Conservation (phyloP, 2,113 vertebrate species). For the Amphilophus citrinellus region DNA sequence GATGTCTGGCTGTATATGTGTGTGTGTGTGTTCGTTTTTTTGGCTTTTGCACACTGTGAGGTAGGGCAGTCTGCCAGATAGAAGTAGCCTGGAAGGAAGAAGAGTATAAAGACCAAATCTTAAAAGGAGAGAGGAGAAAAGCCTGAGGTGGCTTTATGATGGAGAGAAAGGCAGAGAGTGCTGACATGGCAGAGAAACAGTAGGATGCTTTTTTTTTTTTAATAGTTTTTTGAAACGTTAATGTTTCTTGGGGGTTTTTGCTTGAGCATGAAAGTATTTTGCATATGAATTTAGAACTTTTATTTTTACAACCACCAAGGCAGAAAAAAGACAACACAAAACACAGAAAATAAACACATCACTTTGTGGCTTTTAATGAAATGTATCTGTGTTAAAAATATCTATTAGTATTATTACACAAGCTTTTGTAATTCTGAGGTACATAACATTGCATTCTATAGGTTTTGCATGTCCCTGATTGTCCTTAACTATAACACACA, state of each 20-base stretch:
- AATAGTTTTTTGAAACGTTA: neutral
- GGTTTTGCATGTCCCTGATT: neutral
- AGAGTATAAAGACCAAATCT: slow-evolving; percentile 40
- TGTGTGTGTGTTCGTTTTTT: neutral
- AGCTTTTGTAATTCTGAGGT: neutral
- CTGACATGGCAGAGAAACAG: slow-evolving; percentile 45
- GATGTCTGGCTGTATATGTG: neutral
- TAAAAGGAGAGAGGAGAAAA: slow-evolving; percentile 37
- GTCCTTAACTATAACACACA: no score
- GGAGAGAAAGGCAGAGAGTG: slow-evolving; percentile 32
- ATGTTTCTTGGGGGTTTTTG: neutral
- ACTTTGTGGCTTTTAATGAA: neutral
- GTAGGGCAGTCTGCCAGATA: slow-evolving; percentile 43
- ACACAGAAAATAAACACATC: neutral
- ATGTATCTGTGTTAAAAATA: neutral
- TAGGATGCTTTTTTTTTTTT: neutral
- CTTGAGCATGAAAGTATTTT: neutral
- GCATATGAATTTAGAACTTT: neutral
- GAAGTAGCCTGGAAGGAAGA: slow-evolving; percentile 51
- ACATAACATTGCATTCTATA: neutral
- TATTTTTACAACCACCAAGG: no score
- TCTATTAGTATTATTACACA: neutral
- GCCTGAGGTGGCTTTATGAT: slow-evolving; percentile 45
- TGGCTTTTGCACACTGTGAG: neutral
- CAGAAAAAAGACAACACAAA: neutral